Evolutionary conservation across 2,113 vertebrate genomes (phyloP), one percentile per base, ranked within the genome.

Genomic region (Campylorhamphus procurvoides): DNA sequence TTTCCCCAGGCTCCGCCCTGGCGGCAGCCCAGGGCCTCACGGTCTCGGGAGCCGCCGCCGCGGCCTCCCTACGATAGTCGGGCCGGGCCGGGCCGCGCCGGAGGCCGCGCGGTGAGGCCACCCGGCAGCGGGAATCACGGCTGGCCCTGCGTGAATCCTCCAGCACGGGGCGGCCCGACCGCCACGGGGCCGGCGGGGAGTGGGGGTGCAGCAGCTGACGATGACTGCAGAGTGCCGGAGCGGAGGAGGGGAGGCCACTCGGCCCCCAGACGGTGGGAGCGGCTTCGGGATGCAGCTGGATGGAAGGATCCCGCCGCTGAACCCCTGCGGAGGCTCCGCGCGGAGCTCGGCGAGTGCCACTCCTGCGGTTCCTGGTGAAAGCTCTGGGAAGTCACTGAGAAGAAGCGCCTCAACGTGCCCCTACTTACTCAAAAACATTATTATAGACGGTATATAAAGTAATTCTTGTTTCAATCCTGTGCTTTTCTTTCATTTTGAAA

Each of bases 401-500:
- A 73, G 37, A 35, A 74, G 33, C 9, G 8, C 5, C 28, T 35
- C 35, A n/a, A 39, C 3, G 40, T 27, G 40, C 40, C 33, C 2
- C 0, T 25, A 2, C 3, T 47, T 25, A 15, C 1, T 10, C 5
- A 53, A 67, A 25, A 18, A 1, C 0, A 3, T n/a, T 24, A n/a
- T 29, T 7, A 9, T 53, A 40, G 29, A 33, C 13, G 5, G 3
- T 12, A 2, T 23, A 13, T 19, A 19, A 67, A 67, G 14, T 29
- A 13, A 2, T 20, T 14, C 8, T 55, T 33, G 7, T 40, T 59
- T 72, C 31, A 3, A 0, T 37, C 29, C 8, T 7, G 4, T 67
- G 47, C 18, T 55, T 66, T 47, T 52, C 24, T 4, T 62, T 69
- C 33, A 7, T 22, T 23, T 40, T 20, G 49, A 40, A 85, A 67